phyloP scores from a whole-genome alignment of 1,140 invertebrate species.

The Neodiprion fabricii region DNA sequence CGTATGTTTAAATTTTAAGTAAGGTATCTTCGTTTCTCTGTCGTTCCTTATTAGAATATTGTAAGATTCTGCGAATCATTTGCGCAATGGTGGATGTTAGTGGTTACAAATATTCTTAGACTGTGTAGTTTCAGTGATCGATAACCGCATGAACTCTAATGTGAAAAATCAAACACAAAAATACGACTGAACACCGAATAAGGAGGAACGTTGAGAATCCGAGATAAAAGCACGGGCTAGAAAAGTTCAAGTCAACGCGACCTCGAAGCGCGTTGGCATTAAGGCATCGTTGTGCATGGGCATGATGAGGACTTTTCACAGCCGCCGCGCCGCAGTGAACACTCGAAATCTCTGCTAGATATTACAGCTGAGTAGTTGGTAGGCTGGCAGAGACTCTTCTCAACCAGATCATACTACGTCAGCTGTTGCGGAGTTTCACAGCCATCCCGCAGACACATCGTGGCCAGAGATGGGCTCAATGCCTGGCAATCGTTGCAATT shows the following conservation, averaged over 20 bases:
- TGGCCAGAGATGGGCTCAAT: constrained; percentile 71
- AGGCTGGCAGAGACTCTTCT: not conserved
- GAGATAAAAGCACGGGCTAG: constrained; percentile 5
- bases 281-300: constrained; percentile 56
- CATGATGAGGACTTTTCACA: constrained; percentile 4
- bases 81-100: too few relatives aligned
- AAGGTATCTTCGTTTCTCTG: too few relatives aligned
- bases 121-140: too few relatives aligned
- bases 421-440: constrained; percentile 49
- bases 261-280: constrained; percentile 21
- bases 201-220: not conserved
- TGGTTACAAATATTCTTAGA: too few relatives aligned
- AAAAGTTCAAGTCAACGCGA: not conserved
- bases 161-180: too few relatives aligned
- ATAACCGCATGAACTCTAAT: too few relatives aligned
- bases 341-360: constrained; percentile 17
- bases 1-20: too few relatives aligned
- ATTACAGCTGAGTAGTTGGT: not conserved
- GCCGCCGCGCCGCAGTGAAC: constrained; percentile 8
- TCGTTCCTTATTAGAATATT: too few relatives aligned
- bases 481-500: constrained; percentile 65
- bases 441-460: constrained; percentile 68
- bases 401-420: not conserved
- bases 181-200: too few relatives aligned
- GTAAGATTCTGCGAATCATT: too few relatives aligned